Evolutionary conservation across 1,140 invertebrate genomes (phyloP).

Genomic region (Cydia splendana): DNA sequence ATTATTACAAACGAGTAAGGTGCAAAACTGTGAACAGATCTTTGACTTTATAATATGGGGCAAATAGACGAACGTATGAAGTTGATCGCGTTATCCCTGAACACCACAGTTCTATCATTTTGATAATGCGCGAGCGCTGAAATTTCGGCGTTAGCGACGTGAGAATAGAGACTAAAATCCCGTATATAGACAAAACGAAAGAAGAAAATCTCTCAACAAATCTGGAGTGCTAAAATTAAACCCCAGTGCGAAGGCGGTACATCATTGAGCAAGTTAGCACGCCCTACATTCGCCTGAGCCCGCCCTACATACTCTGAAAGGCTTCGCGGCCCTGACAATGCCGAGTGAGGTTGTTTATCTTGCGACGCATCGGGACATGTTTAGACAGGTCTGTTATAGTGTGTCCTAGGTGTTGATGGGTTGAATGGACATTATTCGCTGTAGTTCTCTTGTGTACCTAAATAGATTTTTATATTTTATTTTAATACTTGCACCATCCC

Average conservation of each 20-base stretch:
- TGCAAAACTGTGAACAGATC: too few species aligned
- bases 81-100: too few species aligned
- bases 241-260: neutral
- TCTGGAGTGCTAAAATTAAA: neutral
- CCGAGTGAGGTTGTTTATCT: constrained; percentile 36
- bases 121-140: too few species aligned
- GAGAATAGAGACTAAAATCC: too few species aligned
- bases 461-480: neutral
- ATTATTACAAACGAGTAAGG: too few species aligned
- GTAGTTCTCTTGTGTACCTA: neutral
- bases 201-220: neutral
- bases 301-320: constrained; percentile 41
- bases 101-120: too few species aligned
- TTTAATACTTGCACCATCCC: neutral
- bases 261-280: constrained; percentile 3
- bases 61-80: too few species aligned
- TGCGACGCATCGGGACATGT: neutral
- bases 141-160: neutral
- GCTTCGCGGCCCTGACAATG: constrained; percentile 46
- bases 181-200: neutral
- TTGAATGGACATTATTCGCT: neutral
- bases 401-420: neutral
- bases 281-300: constrained; percentile 7
- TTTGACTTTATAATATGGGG: too few species aligned
- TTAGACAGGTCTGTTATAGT: neutral